Percentiles rank a stretch among this genome's conserved stretches.
Conservation (phyloP, 2,888 invertebrate genomes). For the Diachrysia chrysitis region DNA sequence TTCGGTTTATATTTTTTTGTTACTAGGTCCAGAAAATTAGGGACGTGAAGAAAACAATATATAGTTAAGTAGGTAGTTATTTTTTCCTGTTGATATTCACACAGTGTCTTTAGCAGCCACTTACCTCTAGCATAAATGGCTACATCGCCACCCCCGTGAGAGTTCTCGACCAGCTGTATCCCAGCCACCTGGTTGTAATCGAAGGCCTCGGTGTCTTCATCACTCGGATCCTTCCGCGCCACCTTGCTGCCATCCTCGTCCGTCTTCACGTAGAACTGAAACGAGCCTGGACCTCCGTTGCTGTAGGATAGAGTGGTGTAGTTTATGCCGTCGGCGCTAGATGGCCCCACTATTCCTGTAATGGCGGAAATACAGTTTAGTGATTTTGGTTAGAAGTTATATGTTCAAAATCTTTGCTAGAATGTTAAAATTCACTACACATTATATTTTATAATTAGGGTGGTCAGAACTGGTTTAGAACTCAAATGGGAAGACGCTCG, state of each 20-base stretch:
- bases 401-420: too few species aligned
- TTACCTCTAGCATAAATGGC: conserved; percentile 93
- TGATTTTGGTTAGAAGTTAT: too few species aligned
- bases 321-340: conserved; percentile 90
- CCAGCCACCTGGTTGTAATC: conserved; percentile 93
- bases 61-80: too few species aligned
- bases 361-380: conserved; percentile 13
- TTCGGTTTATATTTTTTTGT: too few species aligned
- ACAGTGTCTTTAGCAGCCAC: too few species aligned
- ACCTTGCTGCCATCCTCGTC: conserved; percentile 72
- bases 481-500: too few species aligned
- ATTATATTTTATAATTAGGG: too few species aligned
- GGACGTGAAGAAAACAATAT: too few species aligned
- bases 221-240: conserved; percentile 90
- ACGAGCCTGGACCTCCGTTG: conserved; percentile 92
- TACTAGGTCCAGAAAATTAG: too few species aligned
- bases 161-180: conserved; percentile 92
- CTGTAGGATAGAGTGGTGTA: conserved; percentile 95
- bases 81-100: too few species aligned
- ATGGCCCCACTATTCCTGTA: conserved; percentile 90
- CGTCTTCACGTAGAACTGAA: conserved; percentile 82
- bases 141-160: conserved; percentile 96
- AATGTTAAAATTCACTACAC: too few species aligned
- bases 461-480: too few species aligned
- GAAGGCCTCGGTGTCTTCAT: conserved; percentile 90